Evolutionary conservation across 2,888 invertebrate genomes (phyloP).

Genomic region (Drosophila demipolita): DNA sequence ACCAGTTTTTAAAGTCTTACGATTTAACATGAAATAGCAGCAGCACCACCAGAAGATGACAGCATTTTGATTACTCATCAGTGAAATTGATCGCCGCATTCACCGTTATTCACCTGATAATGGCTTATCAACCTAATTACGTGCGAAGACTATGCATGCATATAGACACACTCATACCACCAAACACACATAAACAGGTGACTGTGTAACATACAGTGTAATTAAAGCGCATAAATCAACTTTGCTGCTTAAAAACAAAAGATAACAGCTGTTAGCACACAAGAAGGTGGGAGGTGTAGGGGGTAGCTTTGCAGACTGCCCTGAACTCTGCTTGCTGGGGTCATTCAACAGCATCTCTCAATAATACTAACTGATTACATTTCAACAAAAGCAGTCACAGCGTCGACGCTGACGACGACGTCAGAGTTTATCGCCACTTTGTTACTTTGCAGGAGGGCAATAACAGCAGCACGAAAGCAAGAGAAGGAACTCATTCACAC

Average conservation of each 20-base stretch:
- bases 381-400: conserved; percentile 15
- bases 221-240: conserved; percentile 44
- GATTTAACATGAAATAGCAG: conserved; percentile 42
- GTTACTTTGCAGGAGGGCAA: conserved; percentile 56
- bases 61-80: conserved; percentile 59
- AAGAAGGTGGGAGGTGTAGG: background rate
- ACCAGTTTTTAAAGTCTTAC: conserved; percentile 27
- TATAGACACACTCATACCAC: background rate
- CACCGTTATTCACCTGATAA: conserved; percentile 49
- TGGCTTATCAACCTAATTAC: conserved; percentile 46
- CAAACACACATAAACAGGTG: conserved; percentile 2
- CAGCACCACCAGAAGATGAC: conserved; percentile 10
- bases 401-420: conserved; percentile 28
- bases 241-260: conserved; percentile 20
- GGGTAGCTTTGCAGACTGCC: conserved; percentile 31
- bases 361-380: conserved; percentile 54
- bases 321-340: conserved; percentile 44
- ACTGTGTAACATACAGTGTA: conserved; percentile 35
- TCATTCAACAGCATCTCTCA: conserved; percentile 39
- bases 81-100: conserved; percentile 25
- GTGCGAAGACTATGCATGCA: conserved; percentile 34
- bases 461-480: conserved; percentile 27
- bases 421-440: conserved; percentile 55
- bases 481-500: conserved; percentile 1
- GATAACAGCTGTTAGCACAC: conserved; percentile 17